Evolutionary conservation across 1,140 invertebrate species (phyloP), one percentile per base, ranked within the genome.

Genomic region (Procambarus clarkii): DNA sequence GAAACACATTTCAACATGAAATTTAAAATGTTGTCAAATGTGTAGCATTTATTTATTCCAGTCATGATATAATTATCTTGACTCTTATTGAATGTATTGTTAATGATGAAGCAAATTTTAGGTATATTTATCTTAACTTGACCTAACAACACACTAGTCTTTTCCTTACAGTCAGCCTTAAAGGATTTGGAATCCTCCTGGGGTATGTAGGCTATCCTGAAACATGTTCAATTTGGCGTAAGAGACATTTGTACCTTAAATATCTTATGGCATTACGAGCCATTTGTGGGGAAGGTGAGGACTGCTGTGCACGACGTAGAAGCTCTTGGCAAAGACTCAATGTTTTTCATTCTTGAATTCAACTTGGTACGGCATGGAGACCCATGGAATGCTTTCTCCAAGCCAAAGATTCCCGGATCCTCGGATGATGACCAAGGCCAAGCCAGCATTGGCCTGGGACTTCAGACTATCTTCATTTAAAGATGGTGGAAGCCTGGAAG

Each of bases 221-320:
- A 79, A 87, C 34, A 78, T 77, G 85, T 79, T 54, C 74, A 77
- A 60, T 21, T 44, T 79, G 74, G 85, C 50, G 74, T 87, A 78
- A 79, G 50, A 77, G 48, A 87, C 85, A 60, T 87, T 50, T 77
- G 85, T 87, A 87, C 85, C 85, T 87, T 87, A 79, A 58, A 74
- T 34, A 78, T 87, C 50, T 45, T 58, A 87, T 78, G 85, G 71
- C 85, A 77, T 77, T 54, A 86, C 76, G 69, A 77, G 71, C 84
- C 84, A 87, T 87, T 60, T 78, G 46, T 78, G 85, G 48, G 74
- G 85, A 78, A 44, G 74, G 71, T 60, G 85, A 58, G 50, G 77
- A 54, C 83, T 50, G 50, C 74, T 77, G 85, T 79, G 60, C 80
- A 82, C 24, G 50, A 60, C 45, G 80, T 54, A 82, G 50, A 54